Evolutionary conservation across 1,140 invertebrate species (phyloP), one percentile per base, ranked within the genome.

Genomic region (Drosophila saltans): DNA sequence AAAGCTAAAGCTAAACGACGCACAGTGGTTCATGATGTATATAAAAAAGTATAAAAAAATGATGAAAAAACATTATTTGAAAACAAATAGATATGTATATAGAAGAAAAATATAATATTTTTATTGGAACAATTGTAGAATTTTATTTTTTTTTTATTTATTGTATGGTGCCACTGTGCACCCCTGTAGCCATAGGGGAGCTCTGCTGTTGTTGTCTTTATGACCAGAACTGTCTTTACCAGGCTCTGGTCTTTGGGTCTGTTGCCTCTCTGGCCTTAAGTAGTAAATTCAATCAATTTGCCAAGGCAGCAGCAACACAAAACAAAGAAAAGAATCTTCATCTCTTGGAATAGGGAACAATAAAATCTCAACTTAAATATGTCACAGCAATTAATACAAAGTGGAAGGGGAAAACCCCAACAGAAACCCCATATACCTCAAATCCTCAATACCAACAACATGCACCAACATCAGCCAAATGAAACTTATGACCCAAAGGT

Each of bases 211-310:
- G 45, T 40, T 62, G 75, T 67, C 39, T 64, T 69, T 77, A 78
- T 68, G 69, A 30, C 69, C 69, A 77, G 43, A 66, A 55, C 67
- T 71, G 67, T 69, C 62, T 41, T 62, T 43, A 45, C 63, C 72
- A 75, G 62, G 43, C 55, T 33, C 66, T 65, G 48, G 69, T 36
- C 74, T 48, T 45, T 26, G 21, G 74, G 72, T 55, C 59, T 55
- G 74, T 63, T 68, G 24, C 9, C 61, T 33, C 59, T 61, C 61
- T 76, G 73, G 76, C 72, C 75, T 78, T 79, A 79, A 79, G 76
- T 79, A 79, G 75, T 79, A 79, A 79, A 78, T 79, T 79, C 76
- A 79, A 79, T 79, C 76, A 79, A 78, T 78, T 79, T 69, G 70
- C 45, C 69, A 11, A 73, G 58, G 41, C 75, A 43, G 41, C 75